Percentiles rank a stretch among this genome's conserved stretches.
These are phyloP conservation scores for Cyprinus carpio DNA, from an alignment of 2,113 vertebrate genomes.

Conservation along the genomic window DNA sequence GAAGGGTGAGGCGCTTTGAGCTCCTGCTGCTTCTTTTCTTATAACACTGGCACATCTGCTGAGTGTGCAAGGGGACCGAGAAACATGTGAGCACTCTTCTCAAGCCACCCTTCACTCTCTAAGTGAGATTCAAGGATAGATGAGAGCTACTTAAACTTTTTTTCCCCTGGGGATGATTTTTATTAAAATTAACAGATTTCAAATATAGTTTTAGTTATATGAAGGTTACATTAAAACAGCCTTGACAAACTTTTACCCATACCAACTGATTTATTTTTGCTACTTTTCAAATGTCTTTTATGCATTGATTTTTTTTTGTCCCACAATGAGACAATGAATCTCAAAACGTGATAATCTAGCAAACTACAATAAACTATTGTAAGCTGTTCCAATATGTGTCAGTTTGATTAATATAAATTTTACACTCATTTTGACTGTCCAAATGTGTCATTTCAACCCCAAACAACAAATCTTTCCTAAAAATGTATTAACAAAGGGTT, in stretches of 20 bases:
- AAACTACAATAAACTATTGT: neutral
- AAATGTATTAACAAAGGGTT: neutral
- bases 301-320: neutral
- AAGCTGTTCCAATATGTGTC: neutral
- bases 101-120: neutral
- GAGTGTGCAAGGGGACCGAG: neutral
- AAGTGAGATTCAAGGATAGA: constrained; percentile 1
- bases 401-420: neutral
- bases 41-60: constrained; percentile 42
- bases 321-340: neutral
- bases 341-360: neutral
- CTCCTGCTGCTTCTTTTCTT: constrained; percentile 11
- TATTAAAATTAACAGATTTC: neutral
- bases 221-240: neutral
- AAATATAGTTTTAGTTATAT: neutral
- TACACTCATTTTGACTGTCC: neutral
- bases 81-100: neutral
- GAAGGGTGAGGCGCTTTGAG: constrained; percentile 8
- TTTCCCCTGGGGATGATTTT: neutral
- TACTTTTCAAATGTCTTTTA: too few species aligned
- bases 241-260: neutral
- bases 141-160: neutral
- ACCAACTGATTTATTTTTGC: too few species aligned
- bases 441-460: neutral
- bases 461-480: neutral